These are phyloP conservation scores for Lepidurus packardi DNA, from an alignment of 1,140 invertebrate genomes.

Conservation along the genomic window DNA sequence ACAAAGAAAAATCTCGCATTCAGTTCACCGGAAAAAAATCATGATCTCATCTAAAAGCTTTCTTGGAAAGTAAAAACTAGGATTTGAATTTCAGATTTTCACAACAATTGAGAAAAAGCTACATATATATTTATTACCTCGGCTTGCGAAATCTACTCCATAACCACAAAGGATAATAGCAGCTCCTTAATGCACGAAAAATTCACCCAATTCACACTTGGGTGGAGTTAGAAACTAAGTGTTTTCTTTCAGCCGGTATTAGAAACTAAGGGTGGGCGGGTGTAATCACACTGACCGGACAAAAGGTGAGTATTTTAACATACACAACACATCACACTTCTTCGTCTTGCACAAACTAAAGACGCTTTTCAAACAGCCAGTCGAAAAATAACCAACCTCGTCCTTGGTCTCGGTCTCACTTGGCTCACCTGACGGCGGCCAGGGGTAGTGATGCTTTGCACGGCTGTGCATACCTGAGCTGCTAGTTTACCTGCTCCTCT, in stretches of 20 bases:
- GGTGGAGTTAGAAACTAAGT: too few relatives aligned
- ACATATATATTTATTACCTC: neutral
- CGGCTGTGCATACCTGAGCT: neutral
- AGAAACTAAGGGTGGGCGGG: neutral
- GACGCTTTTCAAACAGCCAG: neutral
- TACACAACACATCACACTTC: too few relatives aligned
- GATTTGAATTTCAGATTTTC: neutral
- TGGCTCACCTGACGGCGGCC: conserved; percentile 20
- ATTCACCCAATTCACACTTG: neutral
- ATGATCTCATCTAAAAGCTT: neutral
- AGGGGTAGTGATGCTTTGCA: conserved; percentile 18
- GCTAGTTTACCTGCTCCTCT: conserved; percentile 18
- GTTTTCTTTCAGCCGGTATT: too few relatives aligned
- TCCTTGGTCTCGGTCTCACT: conserved; percentile 20
- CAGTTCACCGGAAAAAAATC: neutral
- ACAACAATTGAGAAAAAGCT: conserved; percentile 3
- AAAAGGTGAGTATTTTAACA: too few relatives aligned
- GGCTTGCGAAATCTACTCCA: neutral
- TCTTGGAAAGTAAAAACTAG: neutral
- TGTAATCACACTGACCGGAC: neutral
- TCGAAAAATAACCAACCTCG: neutral
- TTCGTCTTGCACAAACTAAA: too few relatives aligned
- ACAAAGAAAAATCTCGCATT: neutral
- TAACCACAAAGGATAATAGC: neutral
- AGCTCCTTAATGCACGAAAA: neutral